Evolutionary conservation across 2,113 vertebrate genomes (phyloP), one percentile per base, ranked within the genome.

Genomic region (Dascyllus trimaculatus): DNA sequence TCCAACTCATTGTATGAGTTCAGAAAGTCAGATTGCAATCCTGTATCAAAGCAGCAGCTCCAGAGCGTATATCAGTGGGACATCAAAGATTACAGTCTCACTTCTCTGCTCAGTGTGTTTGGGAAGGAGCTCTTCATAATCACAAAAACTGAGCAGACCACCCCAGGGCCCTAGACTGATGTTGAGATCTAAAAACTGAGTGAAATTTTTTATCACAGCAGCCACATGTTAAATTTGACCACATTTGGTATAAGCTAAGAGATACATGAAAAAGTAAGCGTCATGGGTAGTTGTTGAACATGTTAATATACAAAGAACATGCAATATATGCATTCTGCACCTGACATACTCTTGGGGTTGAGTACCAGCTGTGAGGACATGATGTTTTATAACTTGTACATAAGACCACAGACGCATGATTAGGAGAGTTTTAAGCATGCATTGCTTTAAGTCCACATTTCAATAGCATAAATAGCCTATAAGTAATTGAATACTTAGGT

Each of bases 11-110:
- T 43, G 22, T 21, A 6, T 1, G 19, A 61, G 69, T 70, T 83
- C 21, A 75, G 54, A 81, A 76, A 81, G 46, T 84, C 52, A 32
- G 51, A 22, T 22, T 49, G 19, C 21, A 51, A 49, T 70, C 11
- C 73, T 59, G 70, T 52, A 72, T 67, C 59, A 85, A 76, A 85
- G 66, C 76, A 76, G 32, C 29, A 57, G 4, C 54, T 75, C 43
- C 35, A 48, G 11, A 38, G 62, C 45, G 43, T 22, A 11, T 43
- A 67, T 53, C 54, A 26, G 56, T 13, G 24, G 48, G 54, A 62
- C 70, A 26, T 73, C 57, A 78, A 72, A 73, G 70, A 75, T 73
- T 48, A 52, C 29, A 58, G 53, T 61, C 73, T 78, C 40, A 46
- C 59, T 63, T 45, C 46, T 75, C 24, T 79, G 60, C 58, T 80